Evolutionary conservation across 2,113 vertebrate genomes (phyloP), one percentile per base, ranked within the genome.

Genomic region (Dasypus novemcinctus): DNA sequence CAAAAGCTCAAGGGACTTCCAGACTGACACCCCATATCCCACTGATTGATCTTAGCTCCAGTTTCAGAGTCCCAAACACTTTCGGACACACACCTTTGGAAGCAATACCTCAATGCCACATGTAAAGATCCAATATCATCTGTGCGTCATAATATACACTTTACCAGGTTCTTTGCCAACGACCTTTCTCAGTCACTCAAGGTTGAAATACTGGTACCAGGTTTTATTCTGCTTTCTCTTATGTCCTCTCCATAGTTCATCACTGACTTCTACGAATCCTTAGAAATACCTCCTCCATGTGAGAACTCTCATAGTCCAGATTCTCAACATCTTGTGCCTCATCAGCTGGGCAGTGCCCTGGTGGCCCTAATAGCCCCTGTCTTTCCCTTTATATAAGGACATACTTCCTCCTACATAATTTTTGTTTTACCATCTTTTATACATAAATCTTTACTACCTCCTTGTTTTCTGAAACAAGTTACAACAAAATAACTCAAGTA

Each of bases 251-350:
- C 11, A 31, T 4, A 66, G 59, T 27, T 14, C 0, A 8, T 38
- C 43, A 8, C 68, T 0, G 5, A 13, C 2, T 17, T 49, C 43
- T 14, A 4, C 0, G 2, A 15, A 49, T 4, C 59, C 43, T 43
- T 15, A 41, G 72, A 89, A 54, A 68, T 8, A 18, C 9, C 33
- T 18, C n/a, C 7, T 4, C 31, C 25, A 12, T 14, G 41, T n/a
- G 1, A 27, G 31, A 1, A 1, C 23, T 2, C 13, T 54, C 8
- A 8, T 6, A 11, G 8, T 2, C n/a, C 3, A n/a, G n/a, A 6
- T 12, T 5, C 20, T 54, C 27, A 0, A 7, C 9, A 1, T 14
- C 27, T 17, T 17, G 11, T 18, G 13, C 10, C 52, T 17, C 10
- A 46, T 87, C 36, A 54, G 5, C 3, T 0, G 5, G 17, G 7